Conservation (phyloP, 2,888 invertebrate genomes). For the Pasiphila rectangulata region DNA sequence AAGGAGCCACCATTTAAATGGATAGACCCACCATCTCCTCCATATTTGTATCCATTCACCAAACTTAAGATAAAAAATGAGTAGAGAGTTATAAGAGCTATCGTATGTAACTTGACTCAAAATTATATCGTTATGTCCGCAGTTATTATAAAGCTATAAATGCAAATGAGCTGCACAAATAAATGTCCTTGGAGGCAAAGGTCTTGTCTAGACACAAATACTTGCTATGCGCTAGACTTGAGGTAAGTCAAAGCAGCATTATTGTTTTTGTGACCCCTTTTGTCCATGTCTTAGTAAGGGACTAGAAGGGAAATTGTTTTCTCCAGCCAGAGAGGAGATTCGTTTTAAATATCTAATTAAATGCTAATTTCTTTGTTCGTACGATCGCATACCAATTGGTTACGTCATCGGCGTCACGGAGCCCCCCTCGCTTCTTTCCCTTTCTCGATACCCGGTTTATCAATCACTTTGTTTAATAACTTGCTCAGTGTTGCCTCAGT, state of each 20-base stretch:
- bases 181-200: neutral
- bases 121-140: neutral
- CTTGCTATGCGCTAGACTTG: too few relatives aligned
- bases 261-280: conserved; percentile 8
- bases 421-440: conserved; percentile 36
- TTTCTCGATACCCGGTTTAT: conserved; percentile 47
- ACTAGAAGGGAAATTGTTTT: conserved; percentile 17
- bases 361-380: conserved; percentile 58
- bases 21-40: conserved; percentile 3
- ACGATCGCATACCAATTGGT: conserved; percentile 67
- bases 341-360: conserved; percentile 36
- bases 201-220: neutral
- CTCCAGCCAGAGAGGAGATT: conserved; percentile 20
- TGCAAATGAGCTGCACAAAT: neutral
- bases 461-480: conserved; percentile 54
- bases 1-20: conserved; percentile 9
- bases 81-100: too few relatives aligned
- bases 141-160: neutral
- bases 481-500: conserved; percentile 32
- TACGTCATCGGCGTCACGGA: conserved; percentile 64
- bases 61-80: neutral
- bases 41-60: conserved; percentile 1
- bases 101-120: neutral
- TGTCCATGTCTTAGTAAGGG: neutral
- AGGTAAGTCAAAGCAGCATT: too few relatives aligned